phyloP scores from a whole-genome alignment of 2,888 invertebrate genomes.

The Leptura quadrifasciata region DNA sequence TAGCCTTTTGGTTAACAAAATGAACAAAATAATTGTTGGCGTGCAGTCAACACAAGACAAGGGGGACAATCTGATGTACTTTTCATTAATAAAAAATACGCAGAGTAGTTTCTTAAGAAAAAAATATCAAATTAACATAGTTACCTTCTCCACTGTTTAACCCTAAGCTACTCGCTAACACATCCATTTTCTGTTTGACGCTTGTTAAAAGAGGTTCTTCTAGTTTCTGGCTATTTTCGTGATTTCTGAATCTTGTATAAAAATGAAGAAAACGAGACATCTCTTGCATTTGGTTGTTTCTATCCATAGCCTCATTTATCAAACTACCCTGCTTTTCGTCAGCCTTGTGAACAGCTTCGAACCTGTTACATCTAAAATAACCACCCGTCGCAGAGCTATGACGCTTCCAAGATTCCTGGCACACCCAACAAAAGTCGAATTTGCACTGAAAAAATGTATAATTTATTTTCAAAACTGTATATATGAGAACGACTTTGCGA shows the following conservation, averaged over 20 bases:
- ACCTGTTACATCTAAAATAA: constrained; percentile 79
- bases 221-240: constrained; percentile 79
- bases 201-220: constrained; percentile 79
- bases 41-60: too few relatives aligned
- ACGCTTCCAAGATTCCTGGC: constrained; percentile 82
- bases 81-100: too few relatives aligned
- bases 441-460: constrained; percentile 76
- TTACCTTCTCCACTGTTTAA: constrained; percentile 71
- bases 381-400: constrained; percentile 83
- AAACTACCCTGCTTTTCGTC: constrained; percentile 78
- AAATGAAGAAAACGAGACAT: constrained; percentile 81
- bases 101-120: too few relatives aligned
- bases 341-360: constrained; percentile 80
- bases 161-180: constrained; percentile 76
- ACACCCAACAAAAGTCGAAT: constrained; percentile 85
- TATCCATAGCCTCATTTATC: constrained; percentile 77
- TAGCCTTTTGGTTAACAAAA: too few relatives aligned
- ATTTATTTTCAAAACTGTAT: not conserved
- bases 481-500: not conserved
- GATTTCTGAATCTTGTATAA: constrained; percentile 80
- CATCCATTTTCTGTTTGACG: constrained; percentile 79
- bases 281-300: constrained; percentile 78
- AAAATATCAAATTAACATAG: too few relatives aligned
- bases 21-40: too few relatives aligned
- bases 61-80: too few relatives aligned